phyloP scores from a whole-genome alignment of 2,888 invertebrate species.

The Thymelicus acteon region DNA sequence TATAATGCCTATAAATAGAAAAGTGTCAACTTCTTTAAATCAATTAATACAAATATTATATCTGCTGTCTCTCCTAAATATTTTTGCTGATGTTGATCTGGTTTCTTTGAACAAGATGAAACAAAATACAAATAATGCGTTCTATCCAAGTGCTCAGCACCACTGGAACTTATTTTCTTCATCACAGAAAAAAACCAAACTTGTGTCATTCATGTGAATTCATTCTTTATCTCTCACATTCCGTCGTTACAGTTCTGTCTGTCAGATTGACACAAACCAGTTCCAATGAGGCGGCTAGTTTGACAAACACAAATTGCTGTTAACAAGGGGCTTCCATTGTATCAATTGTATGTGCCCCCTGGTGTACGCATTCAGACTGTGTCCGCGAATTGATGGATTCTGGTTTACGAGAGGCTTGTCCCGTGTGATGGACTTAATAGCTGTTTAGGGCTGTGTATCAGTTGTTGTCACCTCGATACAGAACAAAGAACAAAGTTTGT shows the following conservation, averaged over 20 bases:
- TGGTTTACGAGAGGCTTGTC: constrained; percentile 44
- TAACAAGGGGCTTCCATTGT: constrained; percentile 3
- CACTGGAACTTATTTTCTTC: no score
- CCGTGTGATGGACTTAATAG: constrained; percentile 29
- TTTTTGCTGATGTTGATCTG: no score
- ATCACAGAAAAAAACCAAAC: no score
- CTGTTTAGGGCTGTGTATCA: constrained; percentile 1
- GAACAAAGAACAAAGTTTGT: neutral
- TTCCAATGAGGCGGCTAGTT: constrained; percentile 1
- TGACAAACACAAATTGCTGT: constrained; percentile 16
- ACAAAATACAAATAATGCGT: no score
- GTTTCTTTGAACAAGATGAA: no score
- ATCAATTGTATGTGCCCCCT: neutral
- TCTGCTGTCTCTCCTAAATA: no score
- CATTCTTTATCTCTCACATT: neutral
- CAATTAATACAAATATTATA: no score
- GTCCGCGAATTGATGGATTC: constrained; percentile 25
- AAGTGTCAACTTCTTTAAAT: no score
- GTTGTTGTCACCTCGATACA: neutral
- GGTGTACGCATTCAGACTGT: neutral
- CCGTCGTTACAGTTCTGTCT: neutral
- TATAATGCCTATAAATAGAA: no score
- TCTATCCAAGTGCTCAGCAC: no score
- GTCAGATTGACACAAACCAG: neutral
- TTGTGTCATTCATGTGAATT: no score